Evolutionary conservation across 1,140 invertebrate species (phyloP).

Genomic region (Pseudoatta argentina): DNA sequence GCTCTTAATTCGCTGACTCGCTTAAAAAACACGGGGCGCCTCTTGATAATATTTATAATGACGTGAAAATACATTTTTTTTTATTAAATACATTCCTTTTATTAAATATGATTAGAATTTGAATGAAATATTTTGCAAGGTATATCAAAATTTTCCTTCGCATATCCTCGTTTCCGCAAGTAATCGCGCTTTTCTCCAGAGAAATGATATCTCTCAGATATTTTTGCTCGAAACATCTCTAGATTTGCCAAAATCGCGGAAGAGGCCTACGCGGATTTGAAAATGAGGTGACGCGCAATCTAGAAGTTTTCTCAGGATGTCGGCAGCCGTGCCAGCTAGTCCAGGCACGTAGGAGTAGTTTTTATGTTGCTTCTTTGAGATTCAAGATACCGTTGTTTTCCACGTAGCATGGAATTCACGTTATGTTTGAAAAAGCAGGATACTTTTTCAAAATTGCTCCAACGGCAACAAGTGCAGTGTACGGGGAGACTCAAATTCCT

Average conservation of each 20-base stretch:
- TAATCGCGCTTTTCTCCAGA: background rate
- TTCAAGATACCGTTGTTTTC: slow-evolving; percentile 27
- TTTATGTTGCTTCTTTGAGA: slow-evolving; percentile 9
- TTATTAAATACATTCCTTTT: too few relatives aligned
- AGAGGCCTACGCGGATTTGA: slow-evolving; percentile 40
- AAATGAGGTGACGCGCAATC: slow-evolving; percentile 63
- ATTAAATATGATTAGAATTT: background rate
- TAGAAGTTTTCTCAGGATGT: slow-evolving; percentile 50
- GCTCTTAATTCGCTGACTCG: too few relatives aligned
- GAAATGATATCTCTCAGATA: slow-evolving; percentile 46
- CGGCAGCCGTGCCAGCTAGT: slow-evolving; percentile 12
- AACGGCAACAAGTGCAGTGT: slow-evolving; percentile 1
- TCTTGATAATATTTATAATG: too few relatives aligned
- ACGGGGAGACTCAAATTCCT: background rate
- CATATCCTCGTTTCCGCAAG: background rate
- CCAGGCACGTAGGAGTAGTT: slow-evolving; percentile 1
- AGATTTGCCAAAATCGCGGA: slow-evolving; percentile 6
- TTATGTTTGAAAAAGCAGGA: slow-evolving; percentile 23
- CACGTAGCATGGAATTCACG: slow-evolving; percentile 24
- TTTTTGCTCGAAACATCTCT: background rate
- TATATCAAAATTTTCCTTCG: background rate
- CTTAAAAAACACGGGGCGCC: too few relatives aligned
- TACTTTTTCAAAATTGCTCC: slow-evolving; percentile 37
- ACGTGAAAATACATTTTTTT: too few relatives aligned
- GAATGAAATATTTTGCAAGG: background rate